These are phyloP conservation scores for Nasonia vitripennis DNA, from an alignment of 1,140 invertebrate genomes.

Conservation along the genomic window DNA sequence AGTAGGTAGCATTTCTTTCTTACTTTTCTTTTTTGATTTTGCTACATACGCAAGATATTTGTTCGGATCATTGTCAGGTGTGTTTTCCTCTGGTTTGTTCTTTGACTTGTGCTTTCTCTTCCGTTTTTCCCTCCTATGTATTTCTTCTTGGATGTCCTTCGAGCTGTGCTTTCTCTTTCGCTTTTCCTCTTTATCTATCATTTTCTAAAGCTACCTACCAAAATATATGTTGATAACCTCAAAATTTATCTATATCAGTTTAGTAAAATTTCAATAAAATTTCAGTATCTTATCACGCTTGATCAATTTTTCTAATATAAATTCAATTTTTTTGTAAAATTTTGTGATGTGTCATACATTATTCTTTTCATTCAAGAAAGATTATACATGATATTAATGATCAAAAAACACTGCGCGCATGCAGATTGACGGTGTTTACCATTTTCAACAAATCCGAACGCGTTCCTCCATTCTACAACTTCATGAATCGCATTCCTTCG, in stretches of 20 bases:
- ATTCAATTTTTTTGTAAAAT: no score
- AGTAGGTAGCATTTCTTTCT: no score
- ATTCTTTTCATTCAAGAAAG: not conserved
- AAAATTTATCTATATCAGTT: not conserved
- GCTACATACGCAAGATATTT: not conserved
- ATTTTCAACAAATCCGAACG: no score
- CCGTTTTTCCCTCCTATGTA: not conserved
- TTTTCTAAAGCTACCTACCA: not conserved
- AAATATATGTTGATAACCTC: not conserved
- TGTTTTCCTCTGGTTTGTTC: not conserved
- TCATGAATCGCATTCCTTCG: no score
- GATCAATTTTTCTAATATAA: no score
- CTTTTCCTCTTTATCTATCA: conserved; percentile 9
- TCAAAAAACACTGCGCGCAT: no score
- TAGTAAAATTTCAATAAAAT: not conserved
- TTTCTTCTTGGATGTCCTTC: not conserved
- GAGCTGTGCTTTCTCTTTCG: not conserved
- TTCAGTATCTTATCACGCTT: no score
- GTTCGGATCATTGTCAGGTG: not conserved
- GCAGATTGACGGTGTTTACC: no score
- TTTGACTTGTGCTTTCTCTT: not conserved
- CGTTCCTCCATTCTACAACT: no score
- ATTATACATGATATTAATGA: no score
- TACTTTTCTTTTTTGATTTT: not conserved
- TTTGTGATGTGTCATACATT: not conserved